Evolutionary conservation across 2,113 vertebrate genomes (phyloP), one percentile per base, ranked within the genome.

Genomic region (Scomber colias): DNA sequence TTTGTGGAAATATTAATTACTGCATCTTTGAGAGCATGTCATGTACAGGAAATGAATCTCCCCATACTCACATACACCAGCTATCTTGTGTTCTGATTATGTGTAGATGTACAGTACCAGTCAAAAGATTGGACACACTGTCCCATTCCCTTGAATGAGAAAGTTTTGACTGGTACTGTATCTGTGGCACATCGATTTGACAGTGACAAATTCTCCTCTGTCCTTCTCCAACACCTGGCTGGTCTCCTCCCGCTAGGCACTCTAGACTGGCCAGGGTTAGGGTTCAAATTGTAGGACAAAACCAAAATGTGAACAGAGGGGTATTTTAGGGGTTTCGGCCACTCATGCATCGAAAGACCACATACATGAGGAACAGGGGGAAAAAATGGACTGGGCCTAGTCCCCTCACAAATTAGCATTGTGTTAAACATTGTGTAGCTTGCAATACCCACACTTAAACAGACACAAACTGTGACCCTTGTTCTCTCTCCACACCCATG

Each of bases 241-340:
- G 54, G 61, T 84, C 19, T 5, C 67, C 73, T 64, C 57, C 53
- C 27, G 24, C 24, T 71, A 40, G 75, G 48, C 30, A 49, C 65
- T 79, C 49, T 60, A 73, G 69, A 65, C 59, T 31, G 66, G 27
- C 48, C 69, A 21, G 31, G 74, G 80, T 84, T 64, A 83, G 55
- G 75, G 78, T 69, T 92, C 71, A 87, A 71, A 77, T 50, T 77
- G 68, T 75, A 69, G 68, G 71, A 86, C 78, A 82, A 57, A 60
- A 76, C 77, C 77, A 56, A 83, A 84, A 87, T 70, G 45, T 61
- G 35, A 50, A 60, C 63, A 46, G 75, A 71, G 35, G 56, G 13
- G 14, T 51, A 31, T 64, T 21, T 30, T 21, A 40, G 79, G 78
- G 76, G 46, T 74, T 77, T 49, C 44, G 63, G 17, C 75, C 54